Evolutionary conservation across 2,888 invertebrate genomes (phyloP), one percentile per base, ranked within the genome.

Genomic region (Syritta pipiens): DNA sequence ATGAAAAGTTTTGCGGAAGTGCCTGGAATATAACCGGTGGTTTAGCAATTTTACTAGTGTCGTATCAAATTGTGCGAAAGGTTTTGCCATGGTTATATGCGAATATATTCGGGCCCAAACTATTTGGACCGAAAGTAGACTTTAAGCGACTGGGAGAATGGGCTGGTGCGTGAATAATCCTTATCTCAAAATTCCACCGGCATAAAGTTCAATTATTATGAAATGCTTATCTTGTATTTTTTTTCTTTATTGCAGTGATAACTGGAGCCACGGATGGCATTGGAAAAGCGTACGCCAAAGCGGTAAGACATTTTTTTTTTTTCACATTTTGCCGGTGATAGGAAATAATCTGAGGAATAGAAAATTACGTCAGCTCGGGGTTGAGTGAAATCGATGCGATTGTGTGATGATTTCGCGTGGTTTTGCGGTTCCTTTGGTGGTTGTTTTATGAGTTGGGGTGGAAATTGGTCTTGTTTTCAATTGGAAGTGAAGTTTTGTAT

Each of bases 251-350:
- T 93, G 44, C 90, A 95, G 95, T 97, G 84, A 90, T 97, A 9
- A 97, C 97, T 10, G 97, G 97, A 7, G 93, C 94, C 9, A 96
- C 96, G 0, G 96, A 96, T 90, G 97, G 97, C 2, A 93, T 97
- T 79, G 97, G 97, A 81, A 96, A 95, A 88, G 94, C 96, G 14
- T 97, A 95, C 85, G 95, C 95, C 0, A 92, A 91, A 86, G 91
- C 93, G 86, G 93, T 93, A 88, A 85, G 82, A 28, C 10, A 28
- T 42, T n/a, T n/a, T n/a, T n/a, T n/a, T n/a, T n/a, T n/a, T n/a
- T n/a, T n/a, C n/a, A n/a, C n/a, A n/a, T n/a, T n/a, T n/a, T n/a
- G n/a, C n/a, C n/a, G n/a, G n/a, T n/a, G n/a, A n/a, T n/a, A n/a
- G n/a, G n/a, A n/a, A n/a, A n/a, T n/a, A n/a, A n/a, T n/a, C n/a